Evolutionary conservation across 2,888 invertebrate species (phyloP).

Genomic region (Diploptera punctata): DNA sequence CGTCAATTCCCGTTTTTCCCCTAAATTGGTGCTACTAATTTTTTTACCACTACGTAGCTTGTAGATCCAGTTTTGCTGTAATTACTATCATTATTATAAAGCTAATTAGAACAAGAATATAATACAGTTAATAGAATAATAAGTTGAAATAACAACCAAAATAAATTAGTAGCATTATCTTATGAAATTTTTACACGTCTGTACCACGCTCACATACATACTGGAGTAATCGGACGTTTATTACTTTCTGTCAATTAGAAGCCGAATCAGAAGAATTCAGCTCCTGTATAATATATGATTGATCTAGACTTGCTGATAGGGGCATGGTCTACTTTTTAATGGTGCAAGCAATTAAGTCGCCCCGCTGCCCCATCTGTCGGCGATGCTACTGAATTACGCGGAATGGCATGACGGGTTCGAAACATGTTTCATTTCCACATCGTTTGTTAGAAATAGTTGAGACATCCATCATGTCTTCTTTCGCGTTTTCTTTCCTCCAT

Average conservation of each 20-base stretch:
- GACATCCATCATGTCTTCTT: conserved; percentile 16
- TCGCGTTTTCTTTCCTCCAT: not conserved
- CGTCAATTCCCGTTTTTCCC: no score
- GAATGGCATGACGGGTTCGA: conserved; percentile 4
- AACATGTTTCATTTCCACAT: conserved; percentile 22
- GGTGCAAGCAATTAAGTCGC: conserved; percentile 18
- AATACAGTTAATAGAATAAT: conserved; percentile 15
- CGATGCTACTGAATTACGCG: conserved; percentile 11
- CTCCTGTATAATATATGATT: conserved; percentile 9
- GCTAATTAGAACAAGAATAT: conserved; percentile 17
- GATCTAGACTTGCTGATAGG: conserved; percentile 10
- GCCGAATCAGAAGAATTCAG: not conserved
- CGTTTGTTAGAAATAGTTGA: conserved; percentile 19
- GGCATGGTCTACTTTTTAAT: conserved; percentile 16
- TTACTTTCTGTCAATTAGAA: conserved; percentile 19
- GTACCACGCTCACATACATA: not conserved
- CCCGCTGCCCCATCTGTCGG: conserved; percentile 20
- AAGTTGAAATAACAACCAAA: not conserved
- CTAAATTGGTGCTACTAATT: no score
- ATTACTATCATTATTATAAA: not conserved
- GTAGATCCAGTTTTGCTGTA: not conserved
- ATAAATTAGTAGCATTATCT: conserved; percentile 8
- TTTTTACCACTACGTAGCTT: not conserved
- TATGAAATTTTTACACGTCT: conserved; percentile 1
- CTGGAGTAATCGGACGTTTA: not conserved